Base-by-base conservation (phyloP, 2,888 invertebrate species). In the Epistrophella euchroma region DNA sequence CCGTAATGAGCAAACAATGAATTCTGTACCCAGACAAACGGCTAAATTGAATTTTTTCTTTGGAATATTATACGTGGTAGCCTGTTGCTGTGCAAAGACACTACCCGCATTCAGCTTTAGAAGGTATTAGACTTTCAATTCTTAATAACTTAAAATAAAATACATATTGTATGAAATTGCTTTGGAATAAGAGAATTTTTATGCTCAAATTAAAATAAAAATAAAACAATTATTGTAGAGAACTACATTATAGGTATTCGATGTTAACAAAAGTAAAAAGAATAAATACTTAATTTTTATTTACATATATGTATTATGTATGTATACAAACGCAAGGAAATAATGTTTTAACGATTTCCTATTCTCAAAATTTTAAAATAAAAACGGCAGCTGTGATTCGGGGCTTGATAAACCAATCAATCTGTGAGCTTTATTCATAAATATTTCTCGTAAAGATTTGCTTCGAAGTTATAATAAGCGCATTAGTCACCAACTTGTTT, bases 21-120 rank as follows among this genome's bases (percentile, higher is more conserved):
- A 95, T 89, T 94, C 94, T 91, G 96, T 98, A 84, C 98, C 98
- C 2, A 95, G 96, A 89, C 95, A 96, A 93, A 97, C 98, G 52
- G 98, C 98, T 11, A 96, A 96, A 91, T 93, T 98, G 52, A 98
- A 98, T 92, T 95, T 98, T 90, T 96, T 96, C 92, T 96, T 98
- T 93, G 98, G 98, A 47, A 95, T 98, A 92, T 94, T 98, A 79
- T 98, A 98, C 91, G 96, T 98, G 89, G 93, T 97, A 83, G 96
- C 97, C 73, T 96, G 97, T 92, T 94, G 96, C 90, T 95, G 95
- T 93, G 95, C 95, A 82, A 93, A 94, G 83, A 93, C 94, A 88
- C 91, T 96, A 88, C 96, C 96, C 43, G 90, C 89, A 10, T 90
- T 91, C 85, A 90, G 89, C 47, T 90, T 89, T 88, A 89, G 91